These are phyloP conservation scores for Aspidapion aeneum DNA, from an alignment of 2,888 invertebrate species.

Conservation along the genomic window DNA sequence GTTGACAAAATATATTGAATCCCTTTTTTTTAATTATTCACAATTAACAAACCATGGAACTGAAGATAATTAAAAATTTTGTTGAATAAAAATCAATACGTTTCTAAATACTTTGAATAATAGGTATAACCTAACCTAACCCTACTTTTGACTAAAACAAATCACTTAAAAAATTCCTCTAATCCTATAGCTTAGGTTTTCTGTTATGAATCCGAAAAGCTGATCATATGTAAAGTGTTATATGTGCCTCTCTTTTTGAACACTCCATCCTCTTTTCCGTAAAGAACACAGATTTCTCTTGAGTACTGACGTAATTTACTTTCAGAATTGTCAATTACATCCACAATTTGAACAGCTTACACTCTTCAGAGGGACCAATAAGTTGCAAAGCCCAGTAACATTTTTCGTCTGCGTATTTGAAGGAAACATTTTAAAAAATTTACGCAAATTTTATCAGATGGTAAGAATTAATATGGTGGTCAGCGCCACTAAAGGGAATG, in stretches of 20 bases:
- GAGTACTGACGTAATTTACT: conserved; percentile 29
- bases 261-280: conserved; percentile 15
- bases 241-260: conserved; percentile 22
- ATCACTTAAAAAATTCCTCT: too few relatives aligned
- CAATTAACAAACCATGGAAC: too few relatives aligned
- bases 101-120: too few relatives aligned
- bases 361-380: conserved; percentile 32
- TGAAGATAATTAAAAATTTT: too few relatives aligned
- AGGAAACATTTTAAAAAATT: conserved; percentile 35
- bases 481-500: conserved; percentile 22
- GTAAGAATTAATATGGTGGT: conserved; percentile 15
- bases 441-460: conserved; percentile 31
- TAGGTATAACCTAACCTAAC: too few relatives aligned
- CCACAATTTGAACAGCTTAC: conserved; percentile 35
- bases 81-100: too few relatives aligned
- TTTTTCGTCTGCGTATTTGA: conserved; percentile 26
- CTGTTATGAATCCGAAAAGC: conserved; percentile 21
- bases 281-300: conserved; percentile 25
- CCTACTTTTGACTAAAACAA: too few relatives aligned
- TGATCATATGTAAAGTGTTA: conserved; percentile 24
- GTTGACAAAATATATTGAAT: too few relatives aligned
- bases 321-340: conserved; percentile 35
- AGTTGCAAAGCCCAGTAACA: conserved; percentile 39
- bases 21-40: too few relatives aligned
- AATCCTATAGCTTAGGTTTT: conserved; percentile 22